Conservation (phyloP, 2,888 invertebrate species). For the Fabriciana adippe region DNA sequence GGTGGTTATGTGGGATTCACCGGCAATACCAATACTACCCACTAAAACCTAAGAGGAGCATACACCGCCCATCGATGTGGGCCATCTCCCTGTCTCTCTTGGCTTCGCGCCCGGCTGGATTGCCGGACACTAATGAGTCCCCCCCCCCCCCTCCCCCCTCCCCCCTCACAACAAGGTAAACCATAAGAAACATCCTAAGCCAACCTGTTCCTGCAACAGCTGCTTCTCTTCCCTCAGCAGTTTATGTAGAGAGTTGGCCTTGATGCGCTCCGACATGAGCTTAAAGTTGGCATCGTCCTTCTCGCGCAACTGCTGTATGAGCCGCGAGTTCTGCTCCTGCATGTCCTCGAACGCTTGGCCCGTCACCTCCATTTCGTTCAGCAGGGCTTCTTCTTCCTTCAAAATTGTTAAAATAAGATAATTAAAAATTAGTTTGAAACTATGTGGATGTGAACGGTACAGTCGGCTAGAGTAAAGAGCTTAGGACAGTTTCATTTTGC, state of each 20-base stretch:
- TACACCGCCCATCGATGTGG: too few relatives aligned
- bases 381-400: constrained; percentile 96
- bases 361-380: constrained; percentile 99
- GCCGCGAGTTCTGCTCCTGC: constrained; percentile 98
- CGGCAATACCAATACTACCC: too few relatives aligned
- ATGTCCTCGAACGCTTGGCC: constrained; percentile 99
- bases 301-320: constrained; percentile 97
- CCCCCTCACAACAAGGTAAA: too few relatives aligned
- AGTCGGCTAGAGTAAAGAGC: too few relatives aligned
- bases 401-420: not conserved
- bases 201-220: constrained; percentile 93
- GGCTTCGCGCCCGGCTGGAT: too few relatives aligned
- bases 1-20: too few relatives aligned
- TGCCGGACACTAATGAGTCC: too few relatives aligned
- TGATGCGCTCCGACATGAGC: constrained; percentile 97
- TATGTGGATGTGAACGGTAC: too few relatives aligned
- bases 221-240: constrained; percentile 97
- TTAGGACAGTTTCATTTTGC: too few relatives aligned
- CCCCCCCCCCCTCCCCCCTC: too few relatives aligned
- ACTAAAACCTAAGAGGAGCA: too few relatives aligned
- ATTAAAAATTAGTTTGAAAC: not conserved
- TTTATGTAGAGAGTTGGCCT: constrained; percentile 97
- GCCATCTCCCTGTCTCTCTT: too few relatives aligned
- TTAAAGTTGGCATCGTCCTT: constrained; percentile 99
- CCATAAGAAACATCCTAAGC: not conserved